A percentile compares a stretch with the other conserved stretches of the same genome.
phyloP scores from a whole-genome alignment of 2,113 vertebrate species.

The Brachyhypopomus occidentalis region DNA sequence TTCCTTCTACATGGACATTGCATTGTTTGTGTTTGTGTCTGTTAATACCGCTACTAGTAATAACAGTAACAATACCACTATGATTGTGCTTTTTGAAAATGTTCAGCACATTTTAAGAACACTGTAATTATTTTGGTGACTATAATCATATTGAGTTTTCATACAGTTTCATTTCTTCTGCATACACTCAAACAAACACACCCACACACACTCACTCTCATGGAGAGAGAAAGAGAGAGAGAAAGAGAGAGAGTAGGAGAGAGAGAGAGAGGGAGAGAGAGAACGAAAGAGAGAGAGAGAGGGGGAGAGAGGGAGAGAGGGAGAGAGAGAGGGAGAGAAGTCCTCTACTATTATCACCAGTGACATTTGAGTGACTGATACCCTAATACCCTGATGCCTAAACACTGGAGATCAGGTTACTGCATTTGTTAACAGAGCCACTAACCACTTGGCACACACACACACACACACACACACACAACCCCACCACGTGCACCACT shows the following conservation, averaged over 20 bases:
- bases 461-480: no score
- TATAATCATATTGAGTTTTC: not conserved
- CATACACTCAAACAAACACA: no score
- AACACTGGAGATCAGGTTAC: slow-evolving; percentile 44
- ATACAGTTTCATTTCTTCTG: no score
- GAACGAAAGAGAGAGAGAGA: slow-evolving; percentile 38
- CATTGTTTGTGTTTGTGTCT: no score
- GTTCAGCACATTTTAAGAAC: no score
- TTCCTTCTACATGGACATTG: no score
- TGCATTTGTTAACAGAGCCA: slow-evolving; percentile 29
- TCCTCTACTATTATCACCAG: slow-evolving; percentile 14
- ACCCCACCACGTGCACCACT: not conserved
- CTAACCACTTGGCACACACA: not conserved
- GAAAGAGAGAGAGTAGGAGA: no score
- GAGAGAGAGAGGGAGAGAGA: slow-evolving; percentile 10
- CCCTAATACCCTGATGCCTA: slow-evolving; percentile 28
- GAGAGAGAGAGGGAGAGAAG: slow-evolving; percentile 39
- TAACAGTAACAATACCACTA: no score
- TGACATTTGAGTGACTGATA: slow-evolving; percentile 2
- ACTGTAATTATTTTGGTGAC: no score
- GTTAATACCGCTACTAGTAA: no score
- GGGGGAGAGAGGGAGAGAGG: not conserved
- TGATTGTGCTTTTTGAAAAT: no score
- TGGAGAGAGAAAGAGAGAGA: slow-evolving; percentile 16
- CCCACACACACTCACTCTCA: no score